Evolutionary conservation across 2,797 vertebrate species (phyloP).

Genomic region (Prionace glauca): DNA sequence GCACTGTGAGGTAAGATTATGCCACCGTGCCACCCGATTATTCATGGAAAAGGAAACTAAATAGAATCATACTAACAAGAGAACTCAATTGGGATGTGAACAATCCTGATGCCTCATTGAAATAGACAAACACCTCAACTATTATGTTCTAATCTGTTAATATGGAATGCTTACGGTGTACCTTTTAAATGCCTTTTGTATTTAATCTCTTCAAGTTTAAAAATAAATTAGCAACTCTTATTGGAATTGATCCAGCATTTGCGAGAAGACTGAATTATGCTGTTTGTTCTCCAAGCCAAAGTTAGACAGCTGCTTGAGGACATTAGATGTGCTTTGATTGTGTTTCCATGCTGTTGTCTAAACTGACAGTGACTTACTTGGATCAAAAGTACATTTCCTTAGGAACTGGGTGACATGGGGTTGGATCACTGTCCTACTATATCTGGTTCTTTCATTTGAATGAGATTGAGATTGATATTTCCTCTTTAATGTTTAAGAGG

Average conservation of each 20-base stretch:
- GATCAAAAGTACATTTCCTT: neutral
- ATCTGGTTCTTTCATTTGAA: neutral
- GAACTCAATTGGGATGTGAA: neutral
- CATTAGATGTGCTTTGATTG: slow-evolving; percentile 1
- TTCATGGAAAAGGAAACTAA: neutral
- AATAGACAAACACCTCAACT: neutral
- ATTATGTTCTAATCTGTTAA: neutral
- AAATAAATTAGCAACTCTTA: neutral
- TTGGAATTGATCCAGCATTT: neutral
- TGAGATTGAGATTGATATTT: neutral
- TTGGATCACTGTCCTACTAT: neutral
- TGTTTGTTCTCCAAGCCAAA: neutral
- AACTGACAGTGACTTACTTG: neutral
- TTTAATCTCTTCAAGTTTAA: neutral
- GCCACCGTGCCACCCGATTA: neutral
- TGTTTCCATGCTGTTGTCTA: neutral
- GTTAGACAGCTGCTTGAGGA: neutral
- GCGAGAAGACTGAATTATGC: neutral
- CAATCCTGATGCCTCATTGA: neutral
- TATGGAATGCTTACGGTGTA: neutral
- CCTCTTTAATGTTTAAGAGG: neutral
- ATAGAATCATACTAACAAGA: neutral
- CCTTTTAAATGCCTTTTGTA: neutral
- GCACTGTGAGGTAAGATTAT: too few species aligned
- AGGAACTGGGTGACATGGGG: neutral